phyloP scores from a whole-genome alignment of 2,113 vertebrate species.

The Scomber colias region DNA sequence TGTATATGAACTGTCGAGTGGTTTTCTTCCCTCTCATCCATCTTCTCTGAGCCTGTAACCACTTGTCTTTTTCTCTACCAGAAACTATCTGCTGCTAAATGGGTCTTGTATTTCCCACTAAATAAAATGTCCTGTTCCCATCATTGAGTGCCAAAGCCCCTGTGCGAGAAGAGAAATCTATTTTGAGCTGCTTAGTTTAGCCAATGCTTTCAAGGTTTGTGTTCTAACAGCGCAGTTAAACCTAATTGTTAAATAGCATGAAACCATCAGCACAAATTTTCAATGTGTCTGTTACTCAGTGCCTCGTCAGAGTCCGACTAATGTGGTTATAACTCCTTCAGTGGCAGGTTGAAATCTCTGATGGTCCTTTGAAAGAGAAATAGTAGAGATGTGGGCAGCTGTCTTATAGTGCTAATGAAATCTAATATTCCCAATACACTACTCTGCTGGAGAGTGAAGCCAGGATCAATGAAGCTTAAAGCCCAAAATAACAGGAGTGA shows the following conservation, averaged over 20 bases:
- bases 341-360: slow-evolving; percentile 25
- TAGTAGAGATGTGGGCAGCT: background rate
- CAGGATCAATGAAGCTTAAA: background rate
- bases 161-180: slow-evolving; percentile 16
- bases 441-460: background rate
- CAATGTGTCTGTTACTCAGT: background rate
- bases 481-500: slow-evolving; percentile 10
- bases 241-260: slow-evolving; percentile 10
- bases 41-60: slow-evolving; percentile 12
- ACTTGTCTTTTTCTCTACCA: slow-evolving; percentile 28
- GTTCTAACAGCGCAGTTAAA: background rate
- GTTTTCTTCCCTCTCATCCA: slow-evolving; percentile 54
- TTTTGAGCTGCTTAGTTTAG: slow-evolving; percentile 13
- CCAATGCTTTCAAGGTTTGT: background rate
- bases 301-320: slow-evolving; percentile 14
- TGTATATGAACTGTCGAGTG: background rate
- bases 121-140: slow-evolving; percentile 45
- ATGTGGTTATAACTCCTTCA: slow-evolving; percentile 30
- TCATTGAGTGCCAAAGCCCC: background rate
- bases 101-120: slow-evolving; percentile 24
- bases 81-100: slow-evolving; percentile 44
- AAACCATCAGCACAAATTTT: background rate
- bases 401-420: background rate
- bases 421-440: background rate
- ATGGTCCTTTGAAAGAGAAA: background rate